Evolutionary conservation across 2,113 vertebrate species (phyloP).

Genomic region (Nothoprocta perdicaria): DNA sequence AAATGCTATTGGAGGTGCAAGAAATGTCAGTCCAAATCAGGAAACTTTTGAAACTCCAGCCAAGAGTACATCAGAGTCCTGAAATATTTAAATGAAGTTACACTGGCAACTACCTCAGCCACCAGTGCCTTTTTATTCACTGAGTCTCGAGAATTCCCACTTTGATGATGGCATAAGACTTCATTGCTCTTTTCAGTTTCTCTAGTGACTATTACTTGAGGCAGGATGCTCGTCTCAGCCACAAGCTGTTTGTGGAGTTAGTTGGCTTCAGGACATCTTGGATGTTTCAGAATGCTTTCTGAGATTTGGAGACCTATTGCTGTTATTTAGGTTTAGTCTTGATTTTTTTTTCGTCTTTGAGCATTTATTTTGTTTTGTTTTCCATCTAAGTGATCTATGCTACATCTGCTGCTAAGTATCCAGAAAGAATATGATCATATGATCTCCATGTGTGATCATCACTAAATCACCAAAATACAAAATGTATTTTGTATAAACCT

Average conservation of each 20-base stretch:
- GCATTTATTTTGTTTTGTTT: background rate
- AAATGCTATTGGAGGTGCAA: slow-evolving; percentile 53
- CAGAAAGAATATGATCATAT: background rate
- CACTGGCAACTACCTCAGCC: background rate
- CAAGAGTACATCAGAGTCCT: background rate
- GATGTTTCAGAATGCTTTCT: background rate
- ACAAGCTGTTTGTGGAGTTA: background rate
- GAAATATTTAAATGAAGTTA: slow-evolving; percentile 33
- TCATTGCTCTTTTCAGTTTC: slow-evolving; percentile 14
- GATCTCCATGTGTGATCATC: background rate
- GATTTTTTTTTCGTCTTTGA: background rate
- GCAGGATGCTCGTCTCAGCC: background rate
- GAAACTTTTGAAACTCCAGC: slow-evolving; percentile 44
- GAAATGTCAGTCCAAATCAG: slow-evolving; percentile 60
- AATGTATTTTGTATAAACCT: background rate
- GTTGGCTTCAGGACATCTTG: background rate
- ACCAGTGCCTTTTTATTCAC: background rate
- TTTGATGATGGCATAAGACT: background rate
- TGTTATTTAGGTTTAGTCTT: background rate
- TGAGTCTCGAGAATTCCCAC: background rate
- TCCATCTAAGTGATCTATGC: background rate
- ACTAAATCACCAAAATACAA: background rate
- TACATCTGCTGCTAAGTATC: background rate
- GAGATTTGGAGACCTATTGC: background rate
- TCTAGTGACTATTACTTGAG: background rate